Percentiles rank a stretch among this genome's conserved stretches.
phyloP scores from a whole-genome alignment of 2,888 invertebrate genomes.

The Dryocosmus kuriphilus region DNA sequence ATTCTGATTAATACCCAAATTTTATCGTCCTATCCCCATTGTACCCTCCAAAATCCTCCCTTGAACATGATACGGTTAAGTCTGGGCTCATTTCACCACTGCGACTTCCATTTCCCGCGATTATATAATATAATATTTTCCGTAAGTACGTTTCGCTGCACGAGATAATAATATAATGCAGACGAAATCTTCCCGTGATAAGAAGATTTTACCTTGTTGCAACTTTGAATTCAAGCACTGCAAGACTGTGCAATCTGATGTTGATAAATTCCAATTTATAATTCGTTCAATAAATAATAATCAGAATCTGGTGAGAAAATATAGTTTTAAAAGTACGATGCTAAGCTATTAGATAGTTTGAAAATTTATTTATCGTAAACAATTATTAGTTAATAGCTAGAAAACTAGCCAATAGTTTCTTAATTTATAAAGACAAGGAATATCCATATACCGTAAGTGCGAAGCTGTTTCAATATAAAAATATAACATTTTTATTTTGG shows the following conservation, averaged over 20 bases:
- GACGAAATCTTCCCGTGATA: background rate
- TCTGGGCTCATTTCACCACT: background rate
- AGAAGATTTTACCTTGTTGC: background rate
- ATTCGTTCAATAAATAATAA: too few relatives aligned
- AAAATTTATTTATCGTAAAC: too few relatives aligned
- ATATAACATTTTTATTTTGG: too few relatives aligned
- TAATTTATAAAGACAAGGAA: too few relatives aligned
- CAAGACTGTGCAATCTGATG: background rate
- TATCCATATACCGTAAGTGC: too few relatives aligned
- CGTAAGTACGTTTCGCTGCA: background rate
- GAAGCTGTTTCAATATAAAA: too few relatives aligned
- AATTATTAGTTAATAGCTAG: too few relatives aligned
- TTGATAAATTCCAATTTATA: background rate
- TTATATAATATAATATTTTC: background rate
- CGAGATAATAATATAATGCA: background rate
- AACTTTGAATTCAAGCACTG: background rate
- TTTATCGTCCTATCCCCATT: background rate
- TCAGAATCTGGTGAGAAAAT: too few relatives aligned
- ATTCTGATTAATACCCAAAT: slow-evolving; percentile 22
- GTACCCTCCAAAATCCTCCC: background rate
- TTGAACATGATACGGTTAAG: background rate
- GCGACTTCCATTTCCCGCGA: background rate
- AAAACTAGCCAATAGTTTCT: too few relatives aligned
- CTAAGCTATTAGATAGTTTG: too few relatives aligned
- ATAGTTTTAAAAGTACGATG: too few relatives aligned